A percentile compares a stretch with the other conserved stretches of the same genome.
These are phyloP conservation scores for Drosophila subpulchrella DNA, from an alignment of 1,140 invertebrate species.

Conservation along the genomic window DNA sequence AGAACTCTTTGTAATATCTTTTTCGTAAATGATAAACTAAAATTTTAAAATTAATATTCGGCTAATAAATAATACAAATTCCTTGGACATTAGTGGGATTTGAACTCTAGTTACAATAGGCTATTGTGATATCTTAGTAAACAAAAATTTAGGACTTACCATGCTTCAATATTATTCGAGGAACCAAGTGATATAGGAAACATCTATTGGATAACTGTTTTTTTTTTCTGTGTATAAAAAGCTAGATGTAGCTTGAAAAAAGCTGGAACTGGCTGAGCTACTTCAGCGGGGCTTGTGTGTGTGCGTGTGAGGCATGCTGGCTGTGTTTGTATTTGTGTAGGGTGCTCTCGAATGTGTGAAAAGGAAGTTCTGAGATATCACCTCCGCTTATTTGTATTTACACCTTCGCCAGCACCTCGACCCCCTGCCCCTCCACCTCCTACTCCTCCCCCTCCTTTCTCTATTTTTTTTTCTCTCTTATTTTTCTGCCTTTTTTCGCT, in stretches of 20 bases:
- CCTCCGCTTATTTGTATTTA: constrained; percentile 83
- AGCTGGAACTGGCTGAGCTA: not conserved
- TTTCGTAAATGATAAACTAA: too few species aligned
- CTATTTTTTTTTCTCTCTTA: not conserved
- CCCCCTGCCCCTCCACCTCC: constrained; percentile 6
- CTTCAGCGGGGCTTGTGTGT: not conserved
- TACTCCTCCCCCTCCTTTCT: constrained; percentile 15
- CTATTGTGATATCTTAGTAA: too few species aligned
- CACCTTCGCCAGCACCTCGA: constrained; percentile 63
- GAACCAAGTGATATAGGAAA: too few species aligned
- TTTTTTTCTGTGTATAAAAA: not conserved
- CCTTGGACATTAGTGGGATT: too few species aligned
- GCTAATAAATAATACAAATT: too few species aligned
- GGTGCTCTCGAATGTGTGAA: constrained; percentile 77
- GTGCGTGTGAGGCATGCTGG: constrained; percentile 13
- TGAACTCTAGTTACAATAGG: too few species aligned
- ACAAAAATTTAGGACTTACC: too few species aligned
- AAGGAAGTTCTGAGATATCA: constrained; percentile 83
- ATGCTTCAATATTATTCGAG: too few species aligned
- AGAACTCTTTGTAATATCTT: too few species aligned
- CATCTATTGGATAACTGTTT: too few species aligned
- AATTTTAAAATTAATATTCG: too few species aligned
- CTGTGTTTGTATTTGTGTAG: constrained; percentile 63
- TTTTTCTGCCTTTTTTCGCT: constrained; percentile 15
- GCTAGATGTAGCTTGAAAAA: not conserved